Base-by-base conservation (phyloP, 2,797 vertebrate species). In the Xenops minutus region DNA sequence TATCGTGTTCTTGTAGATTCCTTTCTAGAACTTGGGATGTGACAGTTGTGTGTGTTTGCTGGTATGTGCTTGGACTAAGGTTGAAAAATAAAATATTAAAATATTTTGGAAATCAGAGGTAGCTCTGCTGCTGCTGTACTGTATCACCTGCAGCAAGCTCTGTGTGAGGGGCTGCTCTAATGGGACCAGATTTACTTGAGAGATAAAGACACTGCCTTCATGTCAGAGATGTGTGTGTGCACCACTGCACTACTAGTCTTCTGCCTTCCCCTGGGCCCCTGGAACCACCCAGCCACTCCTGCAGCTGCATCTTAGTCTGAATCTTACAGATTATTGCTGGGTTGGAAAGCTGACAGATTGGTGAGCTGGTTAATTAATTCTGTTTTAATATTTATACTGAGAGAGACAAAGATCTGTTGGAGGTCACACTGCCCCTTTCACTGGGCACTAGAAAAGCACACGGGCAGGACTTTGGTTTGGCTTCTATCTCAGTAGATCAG, bases 341-440 rank as follows among this genome's bases (percentile, higher is more conserved):
- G 59, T 74, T 93, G 67, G 14, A 73, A 95, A 85, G 43, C 8
- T 76, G 73, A 48, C 90, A 88, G 59, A 71, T 44, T 84, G 51
- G 73, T 63, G 74, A 94, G 67, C 71, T 90, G 52, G 46, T 55
- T 92, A 88, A 77, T 91, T 73, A 92, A 93, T 92, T 95, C 66
- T 85, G 12, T 0, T 89, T 81, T 86, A 69, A 75, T 89, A 58
- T 92, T 93, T 96, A 69, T 95, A 69, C 55, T 13, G 16, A 78
- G 43, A 75, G 43, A 93, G 76, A 86, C 56, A 76, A 89, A 89
- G 63, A 81, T 14, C 79, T 80, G 79, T 58, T 36, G 49, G 68
- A 91, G 56, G 49, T 93, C 85, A 89, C 24, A 49, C 39, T 91
- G 36, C 44, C 32, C 26, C 24, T 78, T 71, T 83, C 74, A 55